phyloP scores from a whole-genome alignment of 2,888 invertebrate genomes.

The Chymomyza fuscimana region DNA sequence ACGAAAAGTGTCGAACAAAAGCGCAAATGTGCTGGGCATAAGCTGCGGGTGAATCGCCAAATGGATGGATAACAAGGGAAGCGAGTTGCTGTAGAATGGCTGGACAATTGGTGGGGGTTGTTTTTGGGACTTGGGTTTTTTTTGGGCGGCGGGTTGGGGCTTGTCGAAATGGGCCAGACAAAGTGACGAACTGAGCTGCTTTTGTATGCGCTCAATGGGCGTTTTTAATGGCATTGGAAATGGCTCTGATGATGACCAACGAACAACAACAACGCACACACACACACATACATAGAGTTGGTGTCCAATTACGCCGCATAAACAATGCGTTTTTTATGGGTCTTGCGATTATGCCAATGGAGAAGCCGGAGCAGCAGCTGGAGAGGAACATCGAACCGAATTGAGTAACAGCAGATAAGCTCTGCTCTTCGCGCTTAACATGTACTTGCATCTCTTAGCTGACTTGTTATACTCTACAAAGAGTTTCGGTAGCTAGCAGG shows the following conservation, averaged over 20 bases:
- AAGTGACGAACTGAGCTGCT: slow-evolving; percentile 18
- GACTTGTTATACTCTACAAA: neutral
- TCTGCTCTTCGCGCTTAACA: neutral
- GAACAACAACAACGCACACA: slow-evolving; percentile 8
- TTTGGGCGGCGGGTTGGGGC: neutral
- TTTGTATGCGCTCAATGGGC: slow-evolving; percentile 60
- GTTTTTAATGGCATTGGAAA: slow-evolving; percentile 71
- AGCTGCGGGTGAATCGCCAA: neutral
- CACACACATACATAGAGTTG: slow-evolving; percentile 24
- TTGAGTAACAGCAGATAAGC: slow-evolving; percentile 60
- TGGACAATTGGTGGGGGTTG: neutral
- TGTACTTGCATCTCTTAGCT: neutral
- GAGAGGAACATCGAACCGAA: neutral
- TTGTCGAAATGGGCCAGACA: neutral
- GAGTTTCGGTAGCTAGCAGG: too few species aligned
- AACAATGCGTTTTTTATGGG: slow-evolving; percentile 73
- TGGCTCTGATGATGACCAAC: slow-evolving; percentile 55
- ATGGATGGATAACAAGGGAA: neutral
- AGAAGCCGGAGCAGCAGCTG: slow-evolving; percentile 25
- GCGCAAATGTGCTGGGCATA: slow-evolving; percentile 1
- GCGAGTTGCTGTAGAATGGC: neutral
- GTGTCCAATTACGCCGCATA: slow-evolving; percentile 73
- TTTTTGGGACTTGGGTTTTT: neutral
- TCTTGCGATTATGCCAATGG: slow-evolving; percentile 59
- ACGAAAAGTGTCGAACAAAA: slow-evolving; percentile 3